These are phyloP conservation scores for Pelobates fuscus DNA, from an alignment of 2,113 vertebrate species.

Conservation along the genomic window DNA sequence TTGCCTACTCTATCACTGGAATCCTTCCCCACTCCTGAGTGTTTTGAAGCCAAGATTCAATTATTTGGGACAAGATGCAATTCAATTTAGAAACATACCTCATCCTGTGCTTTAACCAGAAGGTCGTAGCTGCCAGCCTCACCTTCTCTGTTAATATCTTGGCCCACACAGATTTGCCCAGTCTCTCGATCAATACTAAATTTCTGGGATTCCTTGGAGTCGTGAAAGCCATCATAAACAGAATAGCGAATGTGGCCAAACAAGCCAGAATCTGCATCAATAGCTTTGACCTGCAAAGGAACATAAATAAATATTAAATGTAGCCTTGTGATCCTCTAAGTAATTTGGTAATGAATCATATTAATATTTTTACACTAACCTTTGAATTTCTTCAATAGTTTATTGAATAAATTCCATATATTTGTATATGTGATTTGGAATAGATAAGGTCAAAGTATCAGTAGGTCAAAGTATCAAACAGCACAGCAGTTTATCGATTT, in stretches of 20 bases:
- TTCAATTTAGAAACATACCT: slow-evolving; percentile 68
- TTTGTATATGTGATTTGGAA: too few species aligned
- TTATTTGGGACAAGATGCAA: not conserved
- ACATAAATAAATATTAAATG: not conserved
- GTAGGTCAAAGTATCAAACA: too few species aligned
- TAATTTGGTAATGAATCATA: too few species aligned
- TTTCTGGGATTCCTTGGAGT: slow-evolving; percentile 70
- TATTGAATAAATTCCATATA: too few species aligned
- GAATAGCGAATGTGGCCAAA: slow-evolving; percentile 80
- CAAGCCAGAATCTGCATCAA: slow-evolving; percentile 77
- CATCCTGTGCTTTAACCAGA: slow-evolving; percentile 86
- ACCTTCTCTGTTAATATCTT: slow-evolving; percentile 84
- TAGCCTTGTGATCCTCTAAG: too few species aligned
- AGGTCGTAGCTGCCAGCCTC: slow-evolving; percentile 78
- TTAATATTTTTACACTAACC: too few species aligned
- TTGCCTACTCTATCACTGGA: too few species aligned
- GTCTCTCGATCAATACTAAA: slow-evolving; percentile 76
- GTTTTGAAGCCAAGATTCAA: too few species aligned
- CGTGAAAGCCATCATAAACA: slow-evolving; percentile 79
- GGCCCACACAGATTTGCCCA: slow-evolving; percentile 80
- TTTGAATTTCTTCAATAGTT: too few species aligned
- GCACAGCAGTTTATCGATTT: too few species aligned
- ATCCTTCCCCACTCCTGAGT: too few species aligned
- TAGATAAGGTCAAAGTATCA: too few species aligned
- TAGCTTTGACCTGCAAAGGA: slow-evolving; percentile 77